phyloP scores from a whole-genome alignment of 2,797 vertebrate species.

The Tenualosa ilisha region DNA sequence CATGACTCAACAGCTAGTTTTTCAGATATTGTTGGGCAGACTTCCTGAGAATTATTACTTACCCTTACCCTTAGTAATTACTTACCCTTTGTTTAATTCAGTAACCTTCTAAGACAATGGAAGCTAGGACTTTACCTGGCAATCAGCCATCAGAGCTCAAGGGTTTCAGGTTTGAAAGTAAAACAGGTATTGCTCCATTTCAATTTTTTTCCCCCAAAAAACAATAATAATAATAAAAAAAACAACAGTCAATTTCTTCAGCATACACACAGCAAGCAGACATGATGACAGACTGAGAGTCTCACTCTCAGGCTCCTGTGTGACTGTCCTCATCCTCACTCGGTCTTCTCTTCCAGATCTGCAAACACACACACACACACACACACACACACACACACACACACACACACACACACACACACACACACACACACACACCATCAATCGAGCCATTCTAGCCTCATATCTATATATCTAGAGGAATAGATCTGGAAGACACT shows the following conservation, averaged over 20 bases:
- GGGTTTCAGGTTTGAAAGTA: not conserved
- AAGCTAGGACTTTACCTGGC: not conserved
- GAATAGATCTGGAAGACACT: too few species aligned
- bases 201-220: not conserved
- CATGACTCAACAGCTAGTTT: not conserved
- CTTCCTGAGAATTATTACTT: not conserved
- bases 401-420: not conserved
- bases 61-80: not conserved
- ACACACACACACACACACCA: not conserved
- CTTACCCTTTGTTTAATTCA: not conserved
- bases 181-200: not conserved
- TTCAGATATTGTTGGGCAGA: not conserved
- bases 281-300: not conserved
- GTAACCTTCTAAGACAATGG: not conserved
- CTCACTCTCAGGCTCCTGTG: slow-evolving; percentile 78
- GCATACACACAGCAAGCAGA: not conserved
- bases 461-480: too few species aligned
- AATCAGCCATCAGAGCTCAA: not conserved
- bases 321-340: slow-evolving; percentile 77
- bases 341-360: slow-evolving; percentile 96
- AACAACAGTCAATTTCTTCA: not conserved
- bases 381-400: not conserved
- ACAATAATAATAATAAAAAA: not conserved
- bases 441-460: not conserved
- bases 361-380: slow-evolving; percentile 27